phyloP scores from a whole-genome alignment of 2,888 invertebrate genomes.

The Oxycera nigricornis region DNA sequence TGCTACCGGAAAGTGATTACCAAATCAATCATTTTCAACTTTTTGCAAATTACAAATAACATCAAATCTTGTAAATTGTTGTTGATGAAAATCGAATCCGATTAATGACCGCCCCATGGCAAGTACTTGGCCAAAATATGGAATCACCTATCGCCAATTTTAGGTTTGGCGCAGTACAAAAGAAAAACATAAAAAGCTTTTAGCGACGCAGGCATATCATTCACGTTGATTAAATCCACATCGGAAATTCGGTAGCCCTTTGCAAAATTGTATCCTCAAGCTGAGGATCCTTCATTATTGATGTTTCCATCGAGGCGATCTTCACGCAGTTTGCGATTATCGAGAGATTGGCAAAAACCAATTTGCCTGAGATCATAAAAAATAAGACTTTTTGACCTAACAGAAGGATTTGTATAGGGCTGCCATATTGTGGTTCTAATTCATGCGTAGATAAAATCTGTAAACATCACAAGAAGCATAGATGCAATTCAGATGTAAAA shows the following conservation, averaged over 20 bases:
- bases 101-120: not conserved
- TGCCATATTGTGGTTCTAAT: no score
- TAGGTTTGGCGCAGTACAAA: not conserved
- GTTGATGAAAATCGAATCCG: not conserved
- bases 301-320: not conserved
- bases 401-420: no score
- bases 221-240: constrained; percentile 46
- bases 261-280: constrained; percentile 42
- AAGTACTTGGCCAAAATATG: not conserved
- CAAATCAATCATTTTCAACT: constrained; percentile 27
- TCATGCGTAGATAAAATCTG: no score
- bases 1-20: no score
- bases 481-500: no score
- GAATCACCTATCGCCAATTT: not conserved
- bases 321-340: constrained; percentile 17
- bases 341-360: constrained; percentile 10
- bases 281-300: constrained; percentile 38
- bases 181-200: constrained; percentile 7
- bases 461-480: no score
- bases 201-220: constrained; percentile 39
- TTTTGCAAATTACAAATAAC: constrained; percentile 16
- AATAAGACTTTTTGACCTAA: no score
- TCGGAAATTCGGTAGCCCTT: constrained; percentile 45
- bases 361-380: no score
- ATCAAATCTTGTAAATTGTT: not conserved